Evolutionary conservation across 2,113 vertebrate genomes (phyloP).

Genomic region (Melanostigma gelatinosum): DNA sequence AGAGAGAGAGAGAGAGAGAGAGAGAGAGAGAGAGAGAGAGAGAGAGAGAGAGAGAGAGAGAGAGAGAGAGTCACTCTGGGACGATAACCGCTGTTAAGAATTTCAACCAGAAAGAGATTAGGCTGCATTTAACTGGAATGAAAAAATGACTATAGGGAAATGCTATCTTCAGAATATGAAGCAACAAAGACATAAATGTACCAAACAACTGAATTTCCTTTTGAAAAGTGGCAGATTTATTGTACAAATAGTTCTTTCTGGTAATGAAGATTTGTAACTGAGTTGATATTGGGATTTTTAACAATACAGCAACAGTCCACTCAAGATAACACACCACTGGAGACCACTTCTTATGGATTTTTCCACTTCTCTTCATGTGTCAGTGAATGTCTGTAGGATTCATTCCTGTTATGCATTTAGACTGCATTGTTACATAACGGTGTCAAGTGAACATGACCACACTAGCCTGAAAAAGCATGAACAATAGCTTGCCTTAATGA

Average conservation of each 20-base stretch:
- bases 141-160: slow-evolving; percentile 21
- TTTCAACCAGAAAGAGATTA: slow-evolving; percentile 56
- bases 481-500: slow-evolving; percentile 51
- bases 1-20: slow-evolving; percentile 32
- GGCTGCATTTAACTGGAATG: slow-evolving; percentile 36
- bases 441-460: slow-evolving; percentile 29
- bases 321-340: neutral
- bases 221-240: slow-evolving; percentile 11
- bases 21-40: slow-evolving; percentile 30
- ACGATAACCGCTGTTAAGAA: slow-evolving; percentile 59
- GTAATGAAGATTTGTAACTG: neutral
- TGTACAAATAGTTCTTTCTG: neutral
- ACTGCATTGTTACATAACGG: slow-evolving; percentile 47
- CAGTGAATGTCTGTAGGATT: neutral
- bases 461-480: slow-evolving; percentile 25
- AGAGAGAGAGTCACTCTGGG: slow-evolving; percentile 30
- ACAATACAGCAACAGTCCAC: slow-evolving; percentile 4
- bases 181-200: slow-evolving; percentile 16
- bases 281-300: slow-evolving; percentile 6
- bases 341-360: neutral
- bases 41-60: slow-evolving; percentile 33
- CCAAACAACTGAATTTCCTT: slow-evolving; percentile 12
- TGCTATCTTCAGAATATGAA: slow-evolving; percentile 29
- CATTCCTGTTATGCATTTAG: slow-evolving; percentile 20
- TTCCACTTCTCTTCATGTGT: slow-evolving; percentile 11